These are phyloP conservation scores for Echinops telfairi DNA, from an alignment of 2,113 vertebrate genomes.

Conservation along the genomic window DNA sequence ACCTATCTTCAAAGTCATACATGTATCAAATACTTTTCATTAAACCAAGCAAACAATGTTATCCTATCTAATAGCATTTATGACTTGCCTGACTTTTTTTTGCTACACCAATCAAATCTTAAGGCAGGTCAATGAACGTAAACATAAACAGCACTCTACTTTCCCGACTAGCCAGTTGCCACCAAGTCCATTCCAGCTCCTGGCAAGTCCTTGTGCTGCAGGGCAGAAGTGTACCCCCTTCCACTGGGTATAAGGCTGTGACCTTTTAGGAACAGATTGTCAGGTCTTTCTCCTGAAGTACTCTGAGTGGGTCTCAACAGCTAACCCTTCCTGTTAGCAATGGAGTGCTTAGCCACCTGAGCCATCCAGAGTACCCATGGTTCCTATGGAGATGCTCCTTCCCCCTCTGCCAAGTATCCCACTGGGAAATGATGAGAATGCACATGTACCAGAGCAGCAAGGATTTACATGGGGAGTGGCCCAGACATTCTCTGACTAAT, in stretches of 20 bases:
- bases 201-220: not conserved
- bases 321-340: not conserved
- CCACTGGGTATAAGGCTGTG: too few relatives aligned
- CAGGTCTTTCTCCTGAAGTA: not conserved
- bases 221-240: too few relatives aligned
- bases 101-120: slow-evolving; percentile 76
- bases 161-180: slow-evolving; percentile 11
- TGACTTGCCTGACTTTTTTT: slow-evolving; percentile 52
- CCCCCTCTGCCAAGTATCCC: slow-evolving; percentile 21
- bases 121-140: slow-evolving; percentile 72
- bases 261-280: not conserved
- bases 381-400: too few relatives aligned
- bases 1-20: slow-evolving; percentile 74
- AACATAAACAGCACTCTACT: slow-evolving; percentile 69
- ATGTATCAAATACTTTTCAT: slow-evolving; percentile 81
- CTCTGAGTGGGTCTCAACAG: not conserved
- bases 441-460: not conserved
- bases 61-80: slow-evolving; percentile 74
- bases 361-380: too few relatives aligned
- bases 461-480: not conserved
- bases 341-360: not conserved
- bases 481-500: not conserved
- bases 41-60: slow-evolving; percentile 80
- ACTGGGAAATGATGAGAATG: not conserved
- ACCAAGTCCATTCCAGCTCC: not conserved